phyloP scores from a whole-genome alignment of 2,888 invertebrate genomes.

The Ptychoptera albimana region DNA sequence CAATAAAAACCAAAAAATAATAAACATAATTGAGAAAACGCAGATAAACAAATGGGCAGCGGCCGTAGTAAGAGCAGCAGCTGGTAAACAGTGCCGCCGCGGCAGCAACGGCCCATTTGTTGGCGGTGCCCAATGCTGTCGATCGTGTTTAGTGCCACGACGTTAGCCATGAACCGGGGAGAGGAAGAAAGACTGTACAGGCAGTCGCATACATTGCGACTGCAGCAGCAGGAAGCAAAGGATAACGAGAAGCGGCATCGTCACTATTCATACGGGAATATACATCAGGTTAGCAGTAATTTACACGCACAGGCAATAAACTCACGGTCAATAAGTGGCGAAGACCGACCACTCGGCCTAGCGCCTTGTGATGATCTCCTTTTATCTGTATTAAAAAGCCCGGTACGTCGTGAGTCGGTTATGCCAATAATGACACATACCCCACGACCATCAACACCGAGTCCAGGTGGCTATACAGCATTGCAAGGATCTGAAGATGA shows the following conservation, averaged over 20 bases:
- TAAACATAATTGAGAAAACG: neutral
- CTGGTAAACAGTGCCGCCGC: neutral
- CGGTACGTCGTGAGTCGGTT: conserved; percentile 22
- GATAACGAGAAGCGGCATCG: conserved; percentile 9
- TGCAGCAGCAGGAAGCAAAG: conserved; percentile 16
- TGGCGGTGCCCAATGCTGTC: conserved; percentile 28
- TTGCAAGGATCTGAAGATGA: conserved; percentile 17
- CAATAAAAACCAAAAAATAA: no score
- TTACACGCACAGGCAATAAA: conserved; percentile 13
- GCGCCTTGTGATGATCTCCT: conserved; percentile 34
- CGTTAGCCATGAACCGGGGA: conserved; percentile 41
- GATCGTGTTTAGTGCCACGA: conserved; percentile 30
- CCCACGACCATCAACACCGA: conserved; percentile 8
- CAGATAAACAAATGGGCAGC: neutral
- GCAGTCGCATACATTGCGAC: conserved; percentile 38
- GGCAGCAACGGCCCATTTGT: neutral
- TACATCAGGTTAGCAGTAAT: conserved; percentile 17
- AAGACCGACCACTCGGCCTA: conserved; percentile 14
- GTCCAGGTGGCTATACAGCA: conserved; percentile 13
- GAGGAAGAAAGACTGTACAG: conserved; percentile 45
- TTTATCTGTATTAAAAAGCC: conserved; percentile 42
- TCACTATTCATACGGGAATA: conserved; percentile 19
- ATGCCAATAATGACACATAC: neutral
- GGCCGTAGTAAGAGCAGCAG: no score
- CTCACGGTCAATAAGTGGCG: conserved; percentile 13